Percentiles rank a stretch among this genome's conserved stretches.
phyloP scores from a whole-genome alignment of 2,797 vertebrate species.

The Neopelma chrysocephalum region DNA sequence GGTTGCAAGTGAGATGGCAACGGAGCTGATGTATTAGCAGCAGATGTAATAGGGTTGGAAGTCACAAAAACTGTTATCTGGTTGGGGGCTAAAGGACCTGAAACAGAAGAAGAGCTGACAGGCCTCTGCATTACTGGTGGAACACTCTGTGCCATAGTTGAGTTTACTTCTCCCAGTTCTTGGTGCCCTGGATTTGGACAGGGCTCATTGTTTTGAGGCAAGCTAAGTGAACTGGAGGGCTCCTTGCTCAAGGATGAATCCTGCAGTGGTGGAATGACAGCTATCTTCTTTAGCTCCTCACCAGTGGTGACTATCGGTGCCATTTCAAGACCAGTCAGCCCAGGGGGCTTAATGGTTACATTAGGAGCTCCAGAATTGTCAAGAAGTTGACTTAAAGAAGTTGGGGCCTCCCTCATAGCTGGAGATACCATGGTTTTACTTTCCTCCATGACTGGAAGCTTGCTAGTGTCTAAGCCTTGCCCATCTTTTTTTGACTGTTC shows the following conservation, averaged over 20 bases:
- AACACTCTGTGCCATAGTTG: slow-evolving; percentile 73
- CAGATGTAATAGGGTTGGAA: slow-evolving; percentile 90
- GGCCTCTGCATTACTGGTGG: slow-evolving; percentile 88
- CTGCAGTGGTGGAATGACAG: slow-evolving; percentile 72
- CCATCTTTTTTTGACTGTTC: slow-evolving; percentile 77
- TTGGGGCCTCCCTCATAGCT: slow-evolving; percentile 87
- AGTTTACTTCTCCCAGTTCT: slow-evolving; percentile 73
- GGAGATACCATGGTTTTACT: slow-evolving; percentile 78
- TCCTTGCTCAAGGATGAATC: slow-evolving; percentile 74
- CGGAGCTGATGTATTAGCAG: slow-evolving; percentile 80
- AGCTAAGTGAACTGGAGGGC: slow-evolving; percentile 63
- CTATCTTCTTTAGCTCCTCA: slow-evolving; percentile 77
- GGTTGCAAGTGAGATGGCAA: slow-evolving; percentile 83
- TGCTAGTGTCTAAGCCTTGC: slow-evolving; percentile 73
- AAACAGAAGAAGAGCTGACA: slow-evolving; percentile 83
- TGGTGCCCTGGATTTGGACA: slow-evolving; percentile 66
- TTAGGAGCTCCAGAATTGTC: slow-evolving; percentile 86
- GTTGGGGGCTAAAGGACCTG: slow-evolving; percentile 80
- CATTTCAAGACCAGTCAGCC: slow-evolving; percentile 72
- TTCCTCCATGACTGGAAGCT: slow-evolving; percentile 78
- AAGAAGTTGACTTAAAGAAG: slow-evolving; percentile 93
- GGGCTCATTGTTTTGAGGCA: slow-evolving; percentile 71
- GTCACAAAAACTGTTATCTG: slow-evolving; percentile 97
- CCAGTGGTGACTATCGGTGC: slow-evolving; percentile 74
- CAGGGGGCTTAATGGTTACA: slow-evolving; percentile 79